Evolutionary conservation across 2,797 vertebrate species (phyloP), one percentile per base, ranked within the genome.

Genomic region (Enteromius viviparus): DNA sequence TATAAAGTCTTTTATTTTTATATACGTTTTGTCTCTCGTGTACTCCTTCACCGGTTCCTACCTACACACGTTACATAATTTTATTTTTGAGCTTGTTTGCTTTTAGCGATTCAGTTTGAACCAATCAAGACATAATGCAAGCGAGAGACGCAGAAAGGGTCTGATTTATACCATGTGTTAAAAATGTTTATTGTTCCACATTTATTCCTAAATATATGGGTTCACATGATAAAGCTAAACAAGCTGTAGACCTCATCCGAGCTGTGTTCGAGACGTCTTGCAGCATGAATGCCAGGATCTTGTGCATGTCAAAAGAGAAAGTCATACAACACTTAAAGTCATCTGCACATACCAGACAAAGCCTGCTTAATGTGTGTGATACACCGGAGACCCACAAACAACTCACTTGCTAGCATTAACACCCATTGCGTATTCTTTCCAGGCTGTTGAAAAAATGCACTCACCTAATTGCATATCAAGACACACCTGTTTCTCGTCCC

Each of bases 381-480:
- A 37, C 68, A 68, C 11, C 26, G 32, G 64, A 70, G 21, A 83
- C 23, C 49, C 79, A 84, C 84, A 53, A 86, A 87, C 86, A 78
- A 78, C 47, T 47, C 21, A 64, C 49, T 81, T 68, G 64, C 51
- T 23, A 80, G 32, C 60, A 76, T 79, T 75, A 82, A 79, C 85
- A 78, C 78, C 76, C 76, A 69, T 69, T 9, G 12, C 1, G 8
- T 78, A 69, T 58, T n/a, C 64, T 81, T 87, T 85, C 26, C 15
- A 64, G 45, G 66, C 47, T 72, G 66, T 49, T 78, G 51, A 66
- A 80, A 23, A 21, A 60, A 77, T 78, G 76, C 58, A 79, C 80
- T 83, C 8, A 75, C 81, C 85, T 83, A 85, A 89, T 88, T 62
- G 55, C 84, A 84, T 88, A 81, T 80, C 68, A 84, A 62, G 21